A percentile compares a stretch with the other conserved stretches of the same genome.
These are phyloP conservation scores for Pipa parva DNA, from an alignment of 2,113 vertebrate species.

Conservation along the genomic window DNA sequence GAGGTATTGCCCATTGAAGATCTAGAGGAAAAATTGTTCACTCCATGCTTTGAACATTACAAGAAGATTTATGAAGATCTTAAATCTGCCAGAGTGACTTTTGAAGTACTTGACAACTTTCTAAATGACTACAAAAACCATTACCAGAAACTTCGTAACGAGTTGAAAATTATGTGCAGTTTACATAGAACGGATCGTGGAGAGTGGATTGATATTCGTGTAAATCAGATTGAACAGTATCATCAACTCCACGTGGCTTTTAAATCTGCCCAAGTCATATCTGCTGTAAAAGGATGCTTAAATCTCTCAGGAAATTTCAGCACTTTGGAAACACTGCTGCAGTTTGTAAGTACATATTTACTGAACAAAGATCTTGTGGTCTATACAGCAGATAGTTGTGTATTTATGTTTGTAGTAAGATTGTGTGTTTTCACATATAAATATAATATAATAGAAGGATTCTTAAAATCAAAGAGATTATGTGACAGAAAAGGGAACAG, in stretches of 20 bases:
- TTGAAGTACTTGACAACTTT: constrained; percentile 63
- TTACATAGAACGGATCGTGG: constrained; percentile 33
- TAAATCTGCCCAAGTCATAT: constrained; percentile 70
- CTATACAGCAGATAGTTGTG: no score
- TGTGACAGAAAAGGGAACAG: no score
- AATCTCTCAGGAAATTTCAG: constrained; percentile 77
- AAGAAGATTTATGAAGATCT: constrained; percentile 55
- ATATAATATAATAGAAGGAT: no score
- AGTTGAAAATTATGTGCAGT: constrained; percentile 64
- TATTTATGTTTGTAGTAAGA: no score
- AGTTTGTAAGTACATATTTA: constrained; percentile 67
- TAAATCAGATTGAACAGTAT: constrained; percentile 81
- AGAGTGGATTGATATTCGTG: constrained; percentile 68
- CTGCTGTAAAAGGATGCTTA: constrained; percentile 65
- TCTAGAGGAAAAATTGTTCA: constrained; percentile 48
- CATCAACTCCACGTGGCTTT: constrained; percentile 78
- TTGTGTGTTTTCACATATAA: no score
- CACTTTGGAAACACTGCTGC: constrained; percentile 63
- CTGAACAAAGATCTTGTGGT: background rate
- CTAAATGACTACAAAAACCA: constrained; percentile 65
- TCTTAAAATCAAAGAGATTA: no score
- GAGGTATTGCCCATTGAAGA: constrained; percentile 42
- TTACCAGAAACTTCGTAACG: constrained; percentile 58
- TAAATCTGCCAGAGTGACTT: constrained; percentile 64
- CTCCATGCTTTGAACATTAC: constrained; percentile 58